Conservation (phyloP, 2,113 vertebrate species). For the Emydura subglobosa region DNA sequence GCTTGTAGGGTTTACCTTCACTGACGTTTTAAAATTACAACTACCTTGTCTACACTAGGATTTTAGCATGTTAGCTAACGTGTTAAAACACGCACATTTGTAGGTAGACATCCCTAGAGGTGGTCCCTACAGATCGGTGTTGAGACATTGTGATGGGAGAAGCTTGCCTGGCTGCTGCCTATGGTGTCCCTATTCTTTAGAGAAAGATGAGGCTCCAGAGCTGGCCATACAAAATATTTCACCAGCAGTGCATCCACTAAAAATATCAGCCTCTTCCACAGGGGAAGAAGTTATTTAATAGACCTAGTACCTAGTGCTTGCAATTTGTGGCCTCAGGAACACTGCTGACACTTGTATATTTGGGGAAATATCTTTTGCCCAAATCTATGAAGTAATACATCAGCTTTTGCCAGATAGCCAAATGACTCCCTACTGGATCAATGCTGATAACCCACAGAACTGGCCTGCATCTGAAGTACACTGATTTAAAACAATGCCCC, state of each 20-base stretch:
- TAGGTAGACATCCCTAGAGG: not conserved
- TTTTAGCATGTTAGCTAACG: not conserved
- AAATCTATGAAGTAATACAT: not conserved
- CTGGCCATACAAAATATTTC: not conserved
- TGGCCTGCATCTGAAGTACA: constrained; percentile 19
- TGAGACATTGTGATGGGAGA: not conserved
- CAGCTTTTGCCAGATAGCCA: not conserved
- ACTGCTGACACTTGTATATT: not conserved
- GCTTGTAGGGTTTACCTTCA: not conserved
- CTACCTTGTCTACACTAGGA: not conserved
- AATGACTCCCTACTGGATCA: not conserved
- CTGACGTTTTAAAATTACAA: not conserved
- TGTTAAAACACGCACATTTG: not conserved
- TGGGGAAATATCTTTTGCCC: not conserved
- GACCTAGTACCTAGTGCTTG: rapidly evolving
- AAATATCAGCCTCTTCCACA: not conserved
- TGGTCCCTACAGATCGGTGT: not conserved
- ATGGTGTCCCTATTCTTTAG: not conserved
- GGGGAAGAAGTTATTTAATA: not conserved
- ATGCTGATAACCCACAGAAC: constrained; percentile 18
- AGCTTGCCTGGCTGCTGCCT: not conserved
- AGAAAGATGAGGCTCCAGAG: not conserved
- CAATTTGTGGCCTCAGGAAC: not conserved
- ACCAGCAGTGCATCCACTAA: not conserved
- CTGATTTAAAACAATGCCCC: not conserved